Evolutionary conservation across 2,113 vertebrate genomes (phyloP).

Genomic region (Sterrhoptilus dennistouni): DNA sequence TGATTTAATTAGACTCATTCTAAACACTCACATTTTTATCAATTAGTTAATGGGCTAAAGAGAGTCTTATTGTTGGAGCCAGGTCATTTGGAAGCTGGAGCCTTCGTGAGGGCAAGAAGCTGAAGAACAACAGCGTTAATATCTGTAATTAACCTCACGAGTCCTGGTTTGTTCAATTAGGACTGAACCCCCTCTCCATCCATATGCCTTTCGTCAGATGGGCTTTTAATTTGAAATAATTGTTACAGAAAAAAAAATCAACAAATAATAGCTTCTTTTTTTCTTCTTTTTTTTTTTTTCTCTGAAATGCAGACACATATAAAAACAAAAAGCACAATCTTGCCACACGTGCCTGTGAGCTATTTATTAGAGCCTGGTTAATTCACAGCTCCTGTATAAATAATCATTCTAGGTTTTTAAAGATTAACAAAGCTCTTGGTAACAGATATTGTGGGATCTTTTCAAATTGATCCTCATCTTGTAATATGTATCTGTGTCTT

Average conservation of each 20-base stretch:
- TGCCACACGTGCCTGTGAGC: constrained; percentile 36
- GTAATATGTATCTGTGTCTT: neutral
- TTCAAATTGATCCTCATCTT: constrained; percentile 56
- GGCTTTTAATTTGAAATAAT: constrained; percentile 74
- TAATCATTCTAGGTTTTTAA: constrained; percentile 57
- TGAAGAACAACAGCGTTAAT: constrained; percentile 79
- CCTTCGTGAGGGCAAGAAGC: constrained; percentile 82
- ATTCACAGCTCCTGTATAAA: constrained; percentile 28
- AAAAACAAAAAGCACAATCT: constrained; percentile 33
- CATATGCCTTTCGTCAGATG: constrained; percentile 75
- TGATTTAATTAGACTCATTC: constrained; percentile 87
- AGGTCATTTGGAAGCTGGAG: constrained; percentile 84
- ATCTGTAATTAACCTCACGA: constrained; percentile 84
- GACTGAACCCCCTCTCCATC: constrained; percentile 68
- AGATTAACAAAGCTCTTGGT: constrained; percentile 42
- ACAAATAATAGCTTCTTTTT: constrained; percentile 41
- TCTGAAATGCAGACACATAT: neutral
- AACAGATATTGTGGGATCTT: constrained; percentile 51
- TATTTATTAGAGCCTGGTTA: constrained; percentile 47
- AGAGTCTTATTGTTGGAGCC: constrained; percentile 81
- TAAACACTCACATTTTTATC: constrained; percentile 85
- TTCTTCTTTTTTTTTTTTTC: neutral
- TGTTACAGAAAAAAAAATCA: constrained; percentile 61
- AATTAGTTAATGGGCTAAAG: constrained; percentile 87
- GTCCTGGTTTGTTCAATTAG: constrained; percentile 80